Conservation (phyloP, 2,888 invertebrate species). For the Antheraea yamamai region DNA sequence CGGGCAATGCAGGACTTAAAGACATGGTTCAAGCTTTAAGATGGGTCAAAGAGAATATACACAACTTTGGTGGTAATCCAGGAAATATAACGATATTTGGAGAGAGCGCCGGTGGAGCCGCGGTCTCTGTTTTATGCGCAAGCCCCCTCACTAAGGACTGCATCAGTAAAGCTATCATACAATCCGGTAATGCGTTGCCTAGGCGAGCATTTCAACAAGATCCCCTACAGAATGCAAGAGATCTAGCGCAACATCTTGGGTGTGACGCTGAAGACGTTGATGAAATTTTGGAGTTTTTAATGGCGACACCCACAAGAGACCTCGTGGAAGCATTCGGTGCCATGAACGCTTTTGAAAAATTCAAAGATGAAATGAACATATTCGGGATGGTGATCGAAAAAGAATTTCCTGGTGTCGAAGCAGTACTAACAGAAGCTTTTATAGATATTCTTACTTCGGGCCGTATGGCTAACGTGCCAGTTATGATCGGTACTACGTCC, state of each 20-base stretch:
- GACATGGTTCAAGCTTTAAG: constrained; percentile 66
- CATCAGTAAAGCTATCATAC: constrained; percentile 65
- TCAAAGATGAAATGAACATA: constrained; percentile 31
- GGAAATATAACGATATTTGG: constrained; percentile 72
- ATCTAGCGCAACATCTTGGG: constrained; percentile 56
- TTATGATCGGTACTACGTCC: constrained; percentile 65
- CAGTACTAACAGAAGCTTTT: constrained; percentile 61
- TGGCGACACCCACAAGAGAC: constrained; percentile 61
- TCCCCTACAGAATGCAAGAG: constrained; percentile 61
- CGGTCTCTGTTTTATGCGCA: constrained; percentile 58
- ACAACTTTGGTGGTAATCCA: constrained; percentile 69
- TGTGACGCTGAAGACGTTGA: constrained; percentile 59
- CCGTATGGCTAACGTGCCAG: constrained; percentile 59
- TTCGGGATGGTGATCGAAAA: constrained; percentile 65
- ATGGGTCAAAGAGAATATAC: constrained; percentile 71
- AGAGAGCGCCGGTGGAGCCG: constrained; percentile 62
- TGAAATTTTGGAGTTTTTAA: constrained; percentile 65
- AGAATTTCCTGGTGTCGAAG: constrained; percentile 66
- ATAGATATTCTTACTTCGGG: constrained; percentile 65
- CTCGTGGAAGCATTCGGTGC: constrained; percentile 56
- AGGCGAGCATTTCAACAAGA: constrained; percentile 52
- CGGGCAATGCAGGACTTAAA: constrained; percentile 73
- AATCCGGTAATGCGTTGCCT: constrained; percentile 61
- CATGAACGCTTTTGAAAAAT: constrained; percentile 32
- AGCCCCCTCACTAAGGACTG: constrained; percentile 63